Percentiles rank a stretch among this genome's conserved stretches.
Evolutionary conservation across 2,888 invertebrate species (phyloP).

Genomic region (Dryobota labecula): DNA sequence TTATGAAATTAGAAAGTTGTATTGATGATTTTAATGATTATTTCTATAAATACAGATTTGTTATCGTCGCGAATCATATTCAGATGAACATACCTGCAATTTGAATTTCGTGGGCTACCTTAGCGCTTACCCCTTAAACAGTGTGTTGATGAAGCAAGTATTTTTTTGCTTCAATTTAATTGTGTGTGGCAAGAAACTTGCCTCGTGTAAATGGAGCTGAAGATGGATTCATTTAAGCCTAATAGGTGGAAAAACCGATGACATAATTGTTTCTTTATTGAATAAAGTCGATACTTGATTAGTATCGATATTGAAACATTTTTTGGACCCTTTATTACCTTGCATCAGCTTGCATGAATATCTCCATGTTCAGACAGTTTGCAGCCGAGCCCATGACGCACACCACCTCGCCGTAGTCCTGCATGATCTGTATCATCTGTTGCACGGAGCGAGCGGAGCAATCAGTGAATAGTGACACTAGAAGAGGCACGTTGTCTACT

Average conservation of each 20-base stretch:
- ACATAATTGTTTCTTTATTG: neutral
- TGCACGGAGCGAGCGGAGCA: slow-evolving; percentile 97
- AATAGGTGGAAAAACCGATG: neutral
- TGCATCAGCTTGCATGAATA: slow-evolving; percentile 98
- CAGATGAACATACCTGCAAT: too few relatives aligned
- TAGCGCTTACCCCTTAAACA: too few relatives aligned
- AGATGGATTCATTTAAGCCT: neutral
- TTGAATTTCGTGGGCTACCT: too few relatives aligned
- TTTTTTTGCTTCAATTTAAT: too few relatives aligned
- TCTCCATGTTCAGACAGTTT: slow-evolving; percentile 96
- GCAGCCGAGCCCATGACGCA: slow-evolving; percentile 97
- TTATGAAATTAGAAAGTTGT: too few relatives aligned
- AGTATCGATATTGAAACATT: neutral
- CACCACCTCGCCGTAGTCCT: slow-evolving; percentile 98
- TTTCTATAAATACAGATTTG: too few relatives aligned
- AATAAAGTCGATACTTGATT: neutral
- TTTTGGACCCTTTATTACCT: slow-evolving; percentile 86
- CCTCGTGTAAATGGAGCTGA: too few relatives aligned
- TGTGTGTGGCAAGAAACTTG: too few relatives aligned
- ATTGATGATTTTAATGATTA: too few relatives aligned
- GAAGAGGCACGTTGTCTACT: slow-evolving; percentile 99
- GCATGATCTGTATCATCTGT: slow-evolving; percentile 98
- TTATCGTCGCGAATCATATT: too few relatives aligned
- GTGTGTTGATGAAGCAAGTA: too few relatives aligned
- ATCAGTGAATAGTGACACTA: slow-evolving; percentile 99